Conservation (phyloP, 2,797 vertebrate genomes). For the Rhincodon typus region DNA sequence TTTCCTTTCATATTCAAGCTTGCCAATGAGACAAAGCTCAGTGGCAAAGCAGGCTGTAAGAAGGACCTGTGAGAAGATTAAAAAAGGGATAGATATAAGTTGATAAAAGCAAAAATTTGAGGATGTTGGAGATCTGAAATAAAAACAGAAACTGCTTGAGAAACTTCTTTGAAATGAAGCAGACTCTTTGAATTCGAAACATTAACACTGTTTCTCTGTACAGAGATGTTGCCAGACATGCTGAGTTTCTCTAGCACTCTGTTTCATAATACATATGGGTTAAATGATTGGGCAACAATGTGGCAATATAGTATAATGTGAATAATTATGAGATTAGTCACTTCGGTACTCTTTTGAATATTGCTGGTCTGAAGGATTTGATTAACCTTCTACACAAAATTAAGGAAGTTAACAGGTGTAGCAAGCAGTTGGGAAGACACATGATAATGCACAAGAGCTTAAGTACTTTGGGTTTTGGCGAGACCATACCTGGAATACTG, state of each 20-base stretch:
- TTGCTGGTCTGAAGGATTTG: background rate
- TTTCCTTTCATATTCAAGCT: background rate
- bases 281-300: background rate
- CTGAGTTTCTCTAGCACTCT: too few species aligned
- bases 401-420: background rate
- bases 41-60: background rate
- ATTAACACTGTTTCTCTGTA: too few species aligned
- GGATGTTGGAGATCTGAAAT: too few species aligned
- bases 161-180: too few species aligned
- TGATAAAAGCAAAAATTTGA: too few species aligned
- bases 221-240: too few species aligned
- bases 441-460: background rate
- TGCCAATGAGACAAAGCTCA: background rate
- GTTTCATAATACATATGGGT: background rate
- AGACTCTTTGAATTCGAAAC: too few species aligned
- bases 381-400: background rate
- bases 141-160: too few species aligned
- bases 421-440: background rate
- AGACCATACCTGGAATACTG: background rate
- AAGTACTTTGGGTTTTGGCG: background rate
- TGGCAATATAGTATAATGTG: background rate
- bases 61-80: background rate
- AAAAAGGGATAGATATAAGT: background rate
- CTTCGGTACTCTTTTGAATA: background rate
- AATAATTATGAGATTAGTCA: background rate